These are phyloP conservation scores for Petrolisthes manimaculis DNA, from an alignment of 2,888 invertebrate species.

Conservation along the genomic window DNA sequence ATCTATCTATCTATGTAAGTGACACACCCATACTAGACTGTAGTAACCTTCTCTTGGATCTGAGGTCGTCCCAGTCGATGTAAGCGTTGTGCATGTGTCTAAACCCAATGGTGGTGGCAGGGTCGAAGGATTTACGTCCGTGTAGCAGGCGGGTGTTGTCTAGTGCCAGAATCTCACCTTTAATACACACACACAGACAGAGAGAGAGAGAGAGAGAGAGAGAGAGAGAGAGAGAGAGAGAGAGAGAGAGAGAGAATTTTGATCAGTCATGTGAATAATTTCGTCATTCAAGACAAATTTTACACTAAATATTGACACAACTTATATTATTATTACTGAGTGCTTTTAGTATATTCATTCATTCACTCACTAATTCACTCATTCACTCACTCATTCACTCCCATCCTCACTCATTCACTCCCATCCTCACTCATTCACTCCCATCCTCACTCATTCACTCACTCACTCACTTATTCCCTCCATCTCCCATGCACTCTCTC, in stretches of 20 bases:
- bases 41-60: conserved; percentile 71
- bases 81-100: conserved; percentile 59
- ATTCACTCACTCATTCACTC: too few relatives aligned
- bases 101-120: not conserved
- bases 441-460: too few relatives aligned
- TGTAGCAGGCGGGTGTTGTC: conserved; percentile 82
- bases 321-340: too few relatives aligned
- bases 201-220: not conserved
- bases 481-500: too few relatives aligned
- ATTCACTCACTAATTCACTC: too few relatives aligned
- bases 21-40: conserved; percentile 28
- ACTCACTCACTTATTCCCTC: not conserved
- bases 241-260: not conserved
- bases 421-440: too few relatives aligned
- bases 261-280: not conserved
- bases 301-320: too few relatives aligned
- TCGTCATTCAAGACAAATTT: not conserved
- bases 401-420: too few relatives aligned
- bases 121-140: conserved; percentile 72
- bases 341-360: too few relatives aligned
- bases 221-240: not conserved
- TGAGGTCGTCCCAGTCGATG: conserved; percentile 62
- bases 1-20: not conserved
- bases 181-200: not conserved
- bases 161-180: conserved; percentile 80